Conservation (phyloP, 2,113 vertebrate species). For the Saguinus imperator region DNA sequence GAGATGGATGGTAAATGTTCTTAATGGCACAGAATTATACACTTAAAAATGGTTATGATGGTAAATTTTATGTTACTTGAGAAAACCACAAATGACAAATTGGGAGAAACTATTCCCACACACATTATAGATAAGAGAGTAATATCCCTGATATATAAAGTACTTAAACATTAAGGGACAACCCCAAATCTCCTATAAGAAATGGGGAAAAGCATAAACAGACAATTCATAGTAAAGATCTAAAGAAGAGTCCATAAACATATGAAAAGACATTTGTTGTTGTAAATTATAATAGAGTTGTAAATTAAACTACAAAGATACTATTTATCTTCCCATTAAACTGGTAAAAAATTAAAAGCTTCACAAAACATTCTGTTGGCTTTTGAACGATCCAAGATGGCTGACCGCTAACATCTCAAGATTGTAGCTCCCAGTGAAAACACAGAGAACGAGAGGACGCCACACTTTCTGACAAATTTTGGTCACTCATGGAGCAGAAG, state of each 20-base stretch:
- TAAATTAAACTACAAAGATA: conserved; percentile 8
- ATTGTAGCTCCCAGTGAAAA: too few relatives aligned
- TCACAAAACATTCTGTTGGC: neutral
- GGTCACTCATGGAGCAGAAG: too few relatives aligned
- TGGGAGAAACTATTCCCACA: neutral
- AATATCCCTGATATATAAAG: neutral
- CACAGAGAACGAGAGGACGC: too few relatives aligned
- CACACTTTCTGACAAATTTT: too few relatives aligned
- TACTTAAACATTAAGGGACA: neutral
- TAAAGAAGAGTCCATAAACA: neutral
- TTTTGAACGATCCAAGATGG: too few relatives aligned
- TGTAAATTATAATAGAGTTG: neutral
- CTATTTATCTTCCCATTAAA: neutral
- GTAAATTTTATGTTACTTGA: neutral
- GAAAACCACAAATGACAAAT: neutral
- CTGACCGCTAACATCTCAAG: too few relatives aligned
- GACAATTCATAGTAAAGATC: neutral
- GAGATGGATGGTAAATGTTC: neutral
- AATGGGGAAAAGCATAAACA: neutral
- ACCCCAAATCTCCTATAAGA: neutral
- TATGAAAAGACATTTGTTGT: neutral
- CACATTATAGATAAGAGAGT: neutral
- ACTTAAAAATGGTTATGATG: neutral
- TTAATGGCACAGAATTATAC: neutral
- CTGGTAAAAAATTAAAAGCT: conserved; percentile 8